phyloP scores from a whole-genome alignment of 2,888 invertebrate genomes.

The Drosophila macrospina region DNA sequence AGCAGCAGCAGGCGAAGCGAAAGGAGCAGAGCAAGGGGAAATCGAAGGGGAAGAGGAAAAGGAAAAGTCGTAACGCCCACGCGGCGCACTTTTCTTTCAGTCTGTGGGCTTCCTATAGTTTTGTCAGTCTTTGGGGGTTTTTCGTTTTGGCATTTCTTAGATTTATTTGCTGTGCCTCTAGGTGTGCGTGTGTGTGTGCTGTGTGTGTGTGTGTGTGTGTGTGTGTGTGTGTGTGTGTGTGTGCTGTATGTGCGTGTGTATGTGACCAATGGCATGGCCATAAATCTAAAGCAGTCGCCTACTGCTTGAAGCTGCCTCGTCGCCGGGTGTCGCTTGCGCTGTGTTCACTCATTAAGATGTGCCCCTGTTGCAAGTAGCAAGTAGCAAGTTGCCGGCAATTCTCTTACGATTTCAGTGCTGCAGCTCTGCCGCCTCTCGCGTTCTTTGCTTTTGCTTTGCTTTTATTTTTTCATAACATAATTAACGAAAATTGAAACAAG shows the following conservation, averaged over 20 bases:
- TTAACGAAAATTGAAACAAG: conserved; percentile 76
- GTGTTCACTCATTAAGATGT: conserved; percentile 62
- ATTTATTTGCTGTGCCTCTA: not conserved
- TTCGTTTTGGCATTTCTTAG: conserved; percentile 1
- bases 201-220: not conserved
- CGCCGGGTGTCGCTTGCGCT: conserved; percentile 41
- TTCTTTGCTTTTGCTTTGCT: not conserved
- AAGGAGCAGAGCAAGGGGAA: not conserved
- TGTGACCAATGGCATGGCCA: conserved; percentile 43
- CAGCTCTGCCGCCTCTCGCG: not conserved
- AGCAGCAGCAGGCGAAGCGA: not conserved
- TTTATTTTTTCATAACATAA: conserved; percentile 66
- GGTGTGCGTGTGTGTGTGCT: conserved; percentile 11
- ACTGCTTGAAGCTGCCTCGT: conserved; percentile 16
- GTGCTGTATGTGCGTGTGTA: conserved; percentile 24
- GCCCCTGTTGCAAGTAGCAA: conserved; percentile 26
- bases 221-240: conserved; percentile 6
- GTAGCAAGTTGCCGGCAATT: conserved; percentile 6
- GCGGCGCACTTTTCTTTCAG: conserved; percentile 7
- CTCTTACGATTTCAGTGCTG: conserved; percentile 2
- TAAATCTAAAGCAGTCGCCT: conserved; percentile 65
- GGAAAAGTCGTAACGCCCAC: conserved; percentile 38
- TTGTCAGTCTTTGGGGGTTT: conserved; percentile 11
- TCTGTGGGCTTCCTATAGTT: conserved; percentile 3
- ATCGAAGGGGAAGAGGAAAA: not conserved